Base-by-base conservation (phyloP, 2,888 invertebrate genomes). In the Lydus trimaculatus region DNA sequence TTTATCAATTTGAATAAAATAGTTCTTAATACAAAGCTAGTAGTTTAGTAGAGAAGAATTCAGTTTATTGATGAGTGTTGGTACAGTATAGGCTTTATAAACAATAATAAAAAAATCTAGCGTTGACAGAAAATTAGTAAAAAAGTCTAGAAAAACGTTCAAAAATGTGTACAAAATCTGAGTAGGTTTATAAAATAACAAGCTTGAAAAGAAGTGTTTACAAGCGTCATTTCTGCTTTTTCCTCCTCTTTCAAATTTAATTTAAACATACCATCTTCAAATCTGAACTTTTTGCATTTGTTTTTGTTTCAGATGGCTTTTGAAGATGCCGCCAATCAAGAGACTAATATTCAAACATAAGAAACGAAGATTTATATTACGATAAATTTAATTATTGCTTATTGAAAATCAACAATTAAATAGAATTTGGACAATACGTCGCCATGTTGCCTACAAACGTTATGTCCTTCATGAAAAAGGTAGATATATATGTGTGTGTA, bases 401-500 rank as follows among this genome's bases (percentile, higher is more conserved):
- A n/a, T 20, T 25, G 31, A 62, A 17, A 23, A 31, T 62, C 56
- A 33, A 11, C 36, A 17, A 31, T 31, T 63, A 20, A 64, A 58
- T 61, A 31, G 36, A 68, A 60, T 31, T 67, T 63, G 72, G 72
- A 73, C 72, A 72, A 67, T 64, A 69, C 82, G 81, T 80, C 88
- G 90, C 87, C 88, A 95, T 95, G 95, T 90, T 95, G 90, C 94
- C 94, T 75, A 93, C 94, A 79, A 94, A 95, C 87, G 94, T 95
- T 82, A 94, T 94, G 92, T 94, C 94, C 80, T 95, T 95, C 86
- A 93, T 95, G 92, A 95, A 95, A 86, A 95, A 95, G 94, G 95
- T 95, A 84, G 90, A 28, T 28, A 28, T 28, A 28, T 28, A 28
- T 4, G 28, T 28, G 28, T 28, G 28, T 28, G 28, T 28, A 28